Evolutionary conservation across 2,888 invertebrate species (phyloP).

Genomic region (Drosophila nr. medialis): DNA sequence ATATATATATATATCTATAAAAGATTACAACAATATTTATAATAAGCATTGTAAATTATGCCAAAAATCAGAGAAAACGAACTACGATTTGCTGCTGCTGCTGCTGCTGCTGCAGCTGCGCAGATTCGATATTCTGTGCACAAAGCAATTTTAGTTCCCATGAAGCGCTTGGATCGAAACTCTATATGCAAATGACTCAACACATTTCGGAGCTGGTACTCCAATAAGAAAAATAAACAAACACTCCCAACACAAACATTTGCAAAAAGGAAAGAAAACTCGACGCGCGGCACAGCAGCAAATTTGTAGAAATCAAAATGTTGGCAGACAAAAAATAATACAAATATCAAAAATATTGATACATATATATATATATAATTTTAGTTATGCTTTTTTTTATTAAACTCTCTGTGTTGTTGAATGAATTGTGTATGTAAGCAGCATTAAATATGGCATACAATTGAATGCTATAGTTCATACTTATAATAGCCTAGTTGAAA

Average conservation of each 20-base stretch:
- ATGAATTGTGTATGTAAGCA: slow-evolving; percentile 46
- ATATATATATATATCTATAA: neutral
- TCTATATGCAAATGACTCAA: slow-evolving; percentile 26
- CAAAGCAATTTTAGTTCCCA: slow-evolving; percentile 40
- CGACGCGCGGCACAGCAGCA: slow-evolving; percentile 26
- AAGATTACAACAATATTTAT: slow-evolving; percentile 18
- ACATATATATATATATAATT: slow-evolving; percentile 18
- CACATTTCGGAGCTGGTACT: slow-evolving; percentile 74
- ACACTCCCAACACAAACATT: slow-evolving; percentile 15
- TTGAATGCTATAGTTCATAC: slow-evolving; percentile 33
- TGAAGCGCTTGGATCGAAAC: slow-evolving; percentile 31
- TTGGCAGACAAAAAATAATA: slow-evolving; percentile 26
- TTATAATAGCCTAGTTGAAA: slow-evolving; percentile 56
- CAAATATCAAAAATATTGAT: slow-evolving; percentile 3
- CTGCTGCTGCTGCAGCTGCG: slow-evolving; percentile 14
- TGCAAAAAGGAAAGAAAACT: slow-evolving; percentile 5
- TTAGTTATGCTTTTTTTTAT: slow-evolving; percentile 53
- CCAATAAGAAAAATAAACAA: slow-evolving; percentile 27
- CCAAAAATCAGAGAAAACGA: slow-evolving; percentile 31
- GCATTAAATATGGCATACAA: slow-evolving; percentile 43
- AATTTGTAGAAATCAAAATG: neutral
- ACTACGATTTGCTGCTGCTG: slow-evolving; percentile 33
- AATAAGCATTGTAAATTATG: slow-evolving; percentile 45
- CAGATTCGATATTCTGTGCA: slow-evolving; percentile 28
- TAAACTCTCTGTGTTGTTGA: slow-evolving; percentile 76